Evolutionary conservation across 2,888 invertebrate genomes (phyloP).

Genomic region (Eudasyphora cyanicolor): DNA sequence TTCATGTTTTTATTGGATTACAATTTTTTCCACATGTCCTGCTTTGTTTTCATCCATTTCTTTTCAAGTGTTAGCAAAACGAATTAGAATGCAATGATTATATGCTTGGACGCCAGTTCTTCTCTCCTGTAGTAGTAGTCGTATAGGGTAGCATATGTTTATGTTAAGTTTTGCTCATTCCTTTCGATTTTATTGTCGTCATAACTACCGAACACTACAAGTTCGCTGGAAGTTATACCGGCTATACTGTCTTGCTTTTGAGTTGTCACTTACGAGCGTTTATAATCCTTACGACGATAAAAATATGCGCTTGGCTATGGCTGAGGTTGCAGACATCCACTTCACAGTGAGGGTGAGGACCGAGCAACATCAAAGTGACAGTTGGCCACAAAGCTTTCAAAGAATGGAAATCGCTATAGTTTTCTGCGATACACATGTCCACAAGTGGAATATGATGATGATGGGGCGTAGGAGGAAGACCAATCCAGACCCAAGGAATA

Average conservation of each 20-base stretch:
- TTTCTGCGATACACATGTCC: background rate
- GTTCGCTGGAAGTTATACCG: background rate
- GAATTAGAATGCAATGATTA: no score
- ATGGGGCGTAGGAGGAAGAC: background rate
- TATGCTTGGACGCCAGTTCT: background rate
- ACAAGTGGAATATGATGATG: background rate
- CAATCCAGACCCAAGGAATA: conserved; percentile 1
- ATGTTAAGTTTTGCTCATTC: background rate
- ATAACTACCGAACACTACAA: conserved; percentile 34
- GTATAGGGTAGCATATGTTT: background rate
- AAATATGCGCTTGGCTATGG: conserved; percentile 52
- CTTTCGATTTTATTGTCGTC: conserved; percentile 32
- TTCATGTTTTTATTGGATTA: no score
- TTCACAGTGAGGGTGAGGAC: conserved; percentile 19
- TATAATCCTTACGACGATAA: conserved; percentile 47
- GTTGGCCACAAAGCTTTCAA: conserved; percentile 59
- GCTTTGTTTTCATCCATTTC: no score
- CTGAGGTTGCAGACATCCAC: conserved; percentile 26
- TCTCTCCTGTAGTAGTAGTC: no score
- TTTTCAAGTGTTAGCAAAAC: no score
- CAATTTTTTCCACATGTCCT: no score
- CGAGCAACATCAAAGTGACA: conserved; percentile 59
- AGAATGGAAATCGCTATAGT: conserved; percentile 45
- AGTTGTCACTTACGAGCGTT: conserved; percentile 13
- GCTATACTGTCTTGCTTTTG: conserved; percentile 19